Evolutionary conservation across 2,797 vertebrate genomes (phyloP), one percentile per base, ranked within the genome.

Genomic region (Pagetopsis macropterus): DNA sequence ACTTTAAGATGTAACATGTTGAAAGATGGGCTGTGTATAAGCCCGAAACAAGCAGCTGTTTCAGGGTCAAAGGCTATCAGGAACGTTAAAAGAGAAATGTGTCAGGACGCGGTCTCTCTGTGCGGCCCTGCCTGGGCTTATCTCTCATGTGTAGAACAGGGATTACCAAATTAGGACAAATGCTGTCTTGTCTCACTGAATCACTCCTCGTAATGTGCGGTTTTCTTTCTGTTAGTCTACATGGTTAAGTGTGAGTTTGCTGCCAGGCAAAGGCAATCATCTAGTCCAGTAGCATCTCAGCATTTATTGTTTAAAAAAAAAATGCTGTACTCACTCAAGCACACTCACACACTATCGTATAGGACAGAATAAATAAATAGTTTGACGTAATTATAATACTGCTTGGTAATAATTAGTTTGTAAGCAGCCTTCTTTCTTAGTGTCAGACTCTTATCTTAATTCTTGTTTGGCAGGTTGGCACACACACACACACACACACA

Each of bases 341-440:
- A 56, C 60, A 55, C 21, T 19, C 63, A 44, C 33, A 60, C 52
- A 52, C 55, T 0, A 27, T 11, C 17, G 17, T 15, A 43, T 6
- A 57, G 13, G 1, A 60, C 50, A 41, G 23, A 6, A 51, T 69
- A 11, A 69, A 69, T 65, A 19, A 23, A 37, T 63, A 64, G 52
- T 78, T 76, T 50, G 23, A 41, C 63, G 46, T 75, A 19, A 77
- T 76, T 72, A 41, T 27, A 16, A 58, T 73, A 76, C 55, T 64
- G 66, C 19, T 56, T 12, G 56, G 43, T 72, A 27, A 56, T 73
- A 65, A 9, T 57, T 77, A 27, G 27, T 72, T 66, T 37, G 60
- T 70, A 69, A 76, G 60, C 23, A 27, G 6, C 40, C 27, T 8
- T 49, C 27, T 41, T 63, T 27, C 66, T 70, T 33, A 41, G 5